A percentile compares a stretch with the other conserved stretches of the same genome.
Conservation (phyloP, 2,888 invertebrate species). For the Meiosimyza decipiens region DNA sequence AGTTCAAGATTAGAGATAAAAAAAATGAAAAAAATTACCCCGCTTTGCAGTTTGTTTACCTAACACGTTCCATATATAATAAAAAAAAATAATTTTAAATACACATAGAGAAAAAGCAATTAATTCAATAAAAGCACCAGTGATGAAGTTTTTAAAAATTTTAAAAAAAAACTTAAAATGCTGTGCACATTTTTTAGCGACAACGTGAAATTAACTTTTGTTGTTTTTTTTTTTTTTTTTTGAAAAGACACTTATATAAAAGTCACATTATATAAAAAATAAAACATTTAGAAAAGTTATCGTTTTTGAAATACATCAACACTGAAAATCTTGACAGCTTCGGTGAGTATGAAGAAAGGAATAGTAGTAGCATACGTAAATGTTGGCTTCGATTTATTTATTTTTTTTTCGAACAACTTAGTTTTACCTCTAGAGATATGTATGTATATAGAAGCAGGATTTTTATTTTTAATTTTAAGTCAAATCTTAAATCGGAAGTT, state of each 20-base stretch:
- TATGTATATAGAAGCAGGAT: conserved; percentile 55
- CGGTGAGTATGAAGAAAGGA: conserved; percentile 6
- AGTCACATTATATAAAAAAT: no score
- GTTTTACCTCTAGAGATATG: conserved; percentile 59
- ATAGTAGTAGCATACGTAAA: conserved; percentile 1
- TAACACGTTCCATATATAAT: background rate
- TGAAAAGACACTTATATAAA: no score
- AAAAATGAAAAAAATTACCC: conserved; percentile 17
- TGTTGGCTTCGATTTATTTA: conserved; percentile 18
- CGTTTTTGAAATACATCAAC: no score
- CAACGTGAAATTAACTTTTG: no score
- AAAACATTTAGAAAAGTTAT: no score
- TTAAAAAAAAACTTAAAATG: conserved; percentile 25
- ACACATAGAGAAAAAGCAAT: conserved; percentile 18
- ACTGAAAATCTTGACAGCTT: no score
- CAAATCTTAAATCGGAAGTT: conserved; percentile 40
- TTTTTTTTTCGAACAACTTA: conserved; percentile 20
- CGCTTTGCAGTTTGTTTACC: conserved; percentile 14
- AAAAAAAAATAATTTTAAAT: conserved; percentile 13
- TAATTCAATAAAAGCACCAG: background rate
- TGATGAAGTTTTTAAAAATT: background rate
- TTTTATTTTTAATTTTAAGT: conserved; percentile 42
- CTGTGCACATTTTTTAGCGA: no score
- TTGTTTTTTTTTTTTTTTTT: no score
- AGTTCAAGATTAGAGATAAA: background rate